phyloP scores from a whole-genome alignment of 37 sponge, comb jelly and placozoan genomes.

The Agelas oroides region DNA sequence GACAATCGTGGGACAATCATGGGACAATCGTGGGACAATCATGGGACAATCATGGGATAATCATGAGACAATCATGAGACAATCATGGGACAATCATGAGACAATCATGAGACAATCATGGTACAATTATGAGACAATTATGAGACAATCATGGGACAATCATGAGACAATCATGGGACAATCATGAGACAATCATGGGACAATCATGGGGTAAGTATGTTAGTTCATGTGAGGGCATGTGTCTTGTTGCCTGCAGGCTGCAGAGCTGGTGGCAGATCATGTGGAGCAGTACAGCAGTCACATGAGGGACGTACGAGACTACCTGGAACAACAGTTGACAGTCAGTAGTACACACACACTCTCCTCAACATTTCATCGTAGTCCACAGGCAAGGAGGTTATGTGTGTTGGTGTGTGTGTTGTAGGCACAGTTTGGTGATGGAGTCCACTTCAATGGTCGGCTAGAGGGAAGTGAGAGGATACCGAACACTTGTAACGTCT shows the following conservation, averaged over 20 bases:
- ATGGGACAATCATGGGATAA: neutral
- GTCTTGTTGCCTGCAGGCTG: slow-evolving; percentile 61
- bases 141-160: neutral
- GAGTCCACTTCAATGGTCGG: slow-evolving; percentile 50
- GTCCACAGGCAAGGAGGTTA: neutral
- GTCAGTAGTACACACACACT: slow-evolving; percentile 27
- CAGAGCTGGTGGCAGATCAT: slow-evolving; percentile 64
- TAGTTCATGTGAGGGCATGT: no score
- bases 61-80: no score
- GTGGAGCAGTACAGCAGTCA: slow-evolving; percentile 39
- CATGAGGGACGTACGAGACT: slow-evolving; percentile 68
- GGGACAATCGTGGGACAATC: no score
- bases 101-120: neutral
- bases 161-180: neutral
- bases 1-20: neutral
- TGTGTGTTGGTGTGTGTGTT: neutral
- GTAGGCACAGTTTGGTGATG: slow-evolving; percentile 46
- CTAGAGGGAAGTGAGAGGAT: slow-evolving; percentile 35
- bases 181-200: neutral
- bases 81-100: neutral
- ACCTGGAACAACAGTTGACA: slow-evolving; percentile 62
- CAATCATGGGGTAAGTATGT: neutral
- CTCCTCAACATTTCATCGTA: neutral
- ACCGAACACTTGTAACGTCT: slow-evolving; percentile 88
- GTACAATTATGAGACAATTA: neutral